These are phyloP conservation scores for Nyctibius bracteatus DNA, from an alignment of 2,113 vertebrate species.

Conservation along the genomic window DNA sequence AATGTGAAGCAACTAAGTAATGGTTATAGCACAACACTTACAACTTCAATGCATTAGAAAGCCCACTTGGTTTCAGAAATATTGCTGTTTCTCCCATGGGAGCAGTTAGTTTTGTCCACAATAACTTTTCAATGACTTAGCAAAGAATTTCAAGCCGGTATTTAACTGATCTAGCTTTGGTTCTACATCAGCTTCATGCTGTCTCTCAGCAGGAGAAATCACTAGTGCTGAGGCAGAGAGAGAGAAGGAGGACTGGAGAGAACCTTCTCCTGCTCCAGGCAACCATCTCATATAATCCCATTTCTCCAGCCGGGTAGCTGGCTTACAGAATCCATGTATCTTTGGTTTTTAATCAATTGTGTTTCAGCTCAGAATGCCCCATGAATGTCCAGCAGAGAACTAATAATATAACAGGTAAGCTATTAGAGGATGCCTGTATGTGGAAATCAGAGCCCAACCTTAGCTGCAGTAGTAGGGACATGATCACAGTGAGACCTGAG, in stretches of 20 bases:
- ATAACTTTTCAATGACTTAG: not conserved
- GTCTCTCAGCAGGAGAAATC: not conserved
- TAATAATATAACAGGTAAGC: not conserved
- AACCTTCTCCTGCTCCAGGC: not conserved
- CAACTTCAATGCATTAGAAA: not conserved
- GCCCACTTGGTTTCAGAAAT: not conserved
- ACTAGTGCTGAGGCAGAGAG: not conserved
- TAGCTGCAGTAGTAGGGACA: not conserved
- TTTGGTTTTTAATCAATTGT: not conserved
- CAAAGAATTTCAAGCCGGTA: not conserved
- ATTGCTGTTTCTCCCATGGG: not conserved
- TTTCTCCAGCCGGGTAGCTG: not conserved
- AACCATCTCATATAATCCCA: not conserved
- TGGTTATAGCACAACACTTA: not conserved
- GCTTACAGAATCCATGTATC: not conserved
- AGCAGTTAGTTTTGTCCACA: not conserved
- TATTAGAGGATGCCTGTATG: not conserved
- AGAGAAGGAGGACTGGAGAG: not conserved
- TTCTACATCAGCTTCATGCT: not conserved
- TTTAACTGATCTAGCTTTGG: not conserved
- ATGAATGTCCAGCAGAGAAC: not conserved
- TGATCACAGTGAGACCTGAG: not conserved
- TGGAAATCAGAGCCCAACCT: not conserved
- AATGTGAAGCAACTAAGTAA: not conserved
- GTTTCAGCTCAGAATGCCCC: not conserved